These are phyloP conservation scores for Drosophila atripex DNA, from an alignment of 2,888 invertebrate species.

Conservation along the genomic window DNA sequence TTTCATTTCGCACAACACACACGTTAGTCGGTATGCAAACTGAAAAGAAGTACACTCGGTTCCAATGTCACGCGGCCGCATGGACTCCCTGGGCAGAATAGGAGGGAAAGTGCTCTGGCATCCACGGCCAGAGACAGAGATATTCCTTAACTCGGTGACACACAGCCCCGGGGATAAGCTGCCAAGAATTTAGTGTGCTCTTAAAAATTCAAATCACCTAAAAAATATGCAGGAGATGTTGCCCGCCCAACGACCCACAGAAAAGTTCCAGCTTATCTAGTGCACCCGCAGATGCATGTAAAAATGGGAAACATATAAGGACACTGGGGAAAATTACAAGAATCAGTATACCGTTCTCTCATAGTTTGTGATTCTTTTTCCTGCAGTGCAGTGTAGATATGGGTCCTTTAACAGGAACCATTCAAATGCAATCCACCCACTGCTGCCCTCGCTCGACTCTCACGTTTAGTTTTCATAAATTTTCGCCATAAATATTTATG, in stretches of 20 bases:
- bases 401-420: background rate
- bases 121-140: slow-evolving; percentile 20
- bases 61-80: slow-evolving; percentile 37
- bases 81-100: slow-evolving; percentile 10
- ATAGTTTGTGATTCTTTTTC: background rate
- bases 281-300: slow-evolving; percentile 19
- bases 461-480: slow-evolving; percentile 77
- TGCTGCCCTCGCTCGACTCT: slow-evolving; percentile 38
- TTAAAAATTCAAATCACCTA: slow-evolving; percentile 75
- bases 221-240: slow-evolving; percentile 70
- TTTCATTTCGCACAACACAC: slow-evolving; percentile 3
- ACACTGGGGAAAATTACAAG: slow-evolving; percentile 1
- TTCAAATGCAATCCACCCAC: slow-evolving; percentile 17
- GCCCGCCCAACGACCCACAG: background rate
- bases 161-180: slow-evolving; percentile 67
- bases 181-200: slow-evolving; percentile 62
- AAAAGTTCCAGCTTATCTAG: slow-evolving; percentile 25
- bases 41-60: slow-evolving; percentile 1
- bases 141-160: slow-evolving; percentile 53
- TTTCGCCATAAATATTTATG: slow-evolving; percentile 75
- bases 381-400: slow-evolving; percentile 14
- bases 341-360: background rate
- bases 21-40: slow-evolving; percentile 31
- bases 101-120: slow-evolving; percentile 34
- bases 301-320: background rate